A percentile compares a stretch with the other conserved stretches of the same genome.
Evolutionary conservation across 2,113 vertebrate genomes (phyloP).

Genomic region (Gulo gulo): DNA sequence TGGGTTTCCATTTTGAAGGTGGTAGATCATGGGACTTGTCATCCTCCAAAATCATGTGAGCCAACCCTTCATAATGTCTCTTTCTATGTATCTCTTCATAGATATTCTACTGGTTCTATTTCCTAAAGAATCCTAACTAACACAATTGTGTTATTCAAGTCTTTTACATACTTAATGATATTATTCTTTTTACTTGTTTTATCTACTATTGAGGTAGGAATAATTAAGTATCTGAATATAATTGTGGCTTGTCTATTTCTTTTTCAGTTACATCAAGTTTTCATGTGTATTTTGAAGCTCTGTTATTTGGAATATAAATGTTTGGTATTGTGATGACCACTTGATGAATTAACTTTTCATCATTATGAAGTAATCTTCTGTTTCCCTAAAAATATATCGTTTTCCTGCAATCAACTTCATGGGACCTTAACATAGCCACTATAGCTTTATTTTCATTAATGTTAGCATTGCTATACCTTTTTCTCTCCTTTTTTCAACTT

Average conservation of each 20-base stretch:
- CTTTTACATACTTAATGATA: neutral
- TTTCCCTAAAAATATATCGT: neutral
- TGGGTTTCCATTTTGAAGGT: neutral
- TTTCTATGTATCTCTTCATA: neutral
- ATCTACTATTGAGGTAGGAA: neutral
- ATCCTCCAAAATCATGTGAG: neutral
- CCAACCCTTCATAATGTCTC: neutral
- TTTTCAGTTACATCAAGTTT: neutral
- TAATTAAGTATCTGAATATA: neutral
- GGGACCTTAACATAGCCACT: neutral
- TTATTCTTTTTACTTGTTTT: neutral
- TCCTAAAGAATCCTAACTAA: neutral
- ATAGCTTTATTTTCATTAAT: neutral
- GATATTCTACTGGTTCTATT: neutral
- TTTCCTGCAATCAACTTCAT: neutral
- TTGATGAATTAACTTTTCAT: neutral
- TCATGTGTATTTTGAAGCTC: neutral
- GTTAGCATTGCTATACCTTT: neutral
- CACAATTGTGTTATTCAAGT: neutral
- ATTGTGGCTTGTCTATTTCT: neutral
- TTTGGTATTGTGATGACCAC: neutral
- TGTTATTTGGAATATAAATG: neutral
- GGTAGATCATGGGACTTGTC: neutral
- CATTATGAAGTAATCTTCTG: neutral
- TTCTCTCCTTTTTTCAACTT: neutral